A percentile compares a stretch with the other conserved stretches of the same genome.
These are phyloP conservation scores for Rotaria sp. DNA, from an alignment of 2,888 invertebrate species.

Conservation along the genomic window DNA sequence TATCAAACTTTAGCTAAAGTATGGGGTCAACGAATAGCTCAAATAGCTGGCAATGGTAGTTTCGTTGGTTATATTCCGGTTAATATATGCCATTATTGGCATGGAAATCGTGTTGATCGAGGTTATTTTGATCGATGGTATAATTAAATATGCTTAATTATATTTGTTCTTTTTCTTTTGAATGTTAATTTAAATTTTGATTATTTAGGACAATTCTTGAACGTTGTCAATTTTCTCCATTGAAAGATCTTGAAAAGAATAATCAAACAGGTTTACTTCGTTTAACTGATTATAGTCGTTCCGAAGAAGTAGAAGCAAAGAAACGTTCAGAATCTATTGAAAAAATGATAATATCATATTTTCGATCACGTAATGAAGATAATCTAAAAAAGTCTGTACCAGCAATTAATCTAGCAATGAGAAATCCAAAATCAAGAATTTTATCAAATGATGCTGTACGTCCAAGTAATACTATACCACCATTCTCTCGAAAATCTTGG, in stretches of 20 bases:
- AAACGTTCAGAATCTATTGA: neutral
- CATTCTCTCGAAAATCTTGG: neutral
- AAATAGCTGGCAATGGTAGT: neutral
- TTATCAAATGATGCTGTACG: neutral
- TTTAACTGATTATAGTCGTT: neutral
- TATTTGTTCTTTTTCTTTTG: neutral
- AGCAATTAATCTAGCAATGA: neutral
- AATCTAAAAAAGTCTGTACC: neutral
- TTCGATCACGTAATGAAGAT: slow-evolving; percentile 1
- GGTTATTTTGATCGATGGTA: slow-evolving; percentile 17
- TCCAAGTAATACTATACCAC: neutral
- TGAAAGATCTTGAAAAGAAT: slow-evolving; percentile 7
- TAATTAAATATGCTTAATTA: neutral
- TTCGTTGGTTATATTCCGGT: neutral
- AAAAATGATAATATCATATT: neutral
- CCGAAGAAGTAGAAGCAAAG: neutral
- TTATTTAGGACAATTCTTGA: neutral
- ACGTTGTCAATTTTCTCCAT: neutral
- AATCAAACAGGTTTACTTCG: neutral
- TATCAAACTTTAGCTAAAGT: neutral
- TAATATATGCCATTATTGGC: neutral
- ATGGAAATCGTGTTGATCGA: slow-evolving; percentile 6
- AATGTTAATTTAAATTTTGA: neutral
- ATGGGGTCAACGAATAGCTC: neutral
- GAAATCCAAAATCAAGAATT: neutral